Evolutionary conservation across 2,113 vertebrate species (phyloP).

Genomic region (Percina caprodes): DNA sequence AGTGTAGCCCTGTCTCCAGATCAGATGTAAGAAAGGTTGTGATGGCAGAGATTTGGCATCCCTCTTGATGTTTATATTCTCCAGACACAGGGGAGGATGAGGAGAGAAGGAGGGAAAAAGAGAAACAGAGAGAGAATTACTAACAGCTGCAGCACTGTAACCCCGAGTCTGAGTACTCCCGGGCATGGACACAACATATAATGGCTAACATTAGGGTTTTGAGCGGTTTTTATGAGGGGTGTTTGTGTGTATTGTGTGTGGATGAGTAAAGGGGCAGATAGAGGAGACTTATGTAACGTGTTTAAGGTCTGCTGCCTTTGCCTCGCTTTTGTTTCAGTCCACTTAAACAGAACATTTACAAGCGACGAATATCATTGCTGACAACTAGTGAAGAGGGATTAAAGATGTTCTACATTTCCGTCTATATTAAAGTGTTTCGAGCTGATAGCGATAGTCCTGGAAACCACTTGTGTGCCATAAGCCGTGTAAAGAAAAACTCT

Average conservation of each 20-base stretch:
- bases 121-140: slow-evolving; percentile 40
- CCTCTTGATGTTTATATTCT: slow-evolving; percentile 69
- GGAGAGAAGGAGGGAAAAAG: slow-evolving; percentile 15
- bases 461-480: slow-evolving; percentile 29
- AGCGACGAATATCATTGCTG: slow-evolving; percentile 3
- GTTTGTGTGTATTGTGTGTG: slow-evolving; percentile 34
- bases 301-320: slow-evolving; percentile 12
- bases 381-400: neutral
- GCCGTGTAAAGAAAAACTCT: slow-evolving; percentile 55
- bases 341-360: slow-evolving; percentile 13
- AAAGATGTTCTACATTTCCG: neutral
- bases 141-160: slow-evolving; percentile 55
- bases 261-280: slow-evolving; percentile 36
- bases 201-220: slow-evolving; percentile 35
- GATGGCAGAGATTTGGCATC: slow-evolving; percentile 50
- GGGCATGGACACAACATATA: slow-evolving; percentile 41
- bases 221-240: slow-evolving; percentile 14
- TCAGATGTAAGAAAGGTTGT: slow-evolving; percentile 40
- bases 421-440: slow-evolving; percentile 16
- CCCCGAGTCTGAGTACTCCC: slow-evolving; percentile 39
- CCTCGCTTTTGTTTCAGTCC: slow-evolving; percentile 21
- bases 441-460: slow-evolving; percentile 16
- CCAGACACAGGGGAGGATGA: slow-evolving; percentile 60
- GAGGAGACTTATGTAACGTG: slow-evolving; percentile 32
- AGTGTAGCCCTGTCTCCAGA: slow-evolving; percentile 26